Percentiles rank a stretch among this genome's conserved stretches.
Evolutionary conservation across 2,113 vertebrate genomes (phyloP).

Genomic region (Lepisosteus osseus): DNA sequence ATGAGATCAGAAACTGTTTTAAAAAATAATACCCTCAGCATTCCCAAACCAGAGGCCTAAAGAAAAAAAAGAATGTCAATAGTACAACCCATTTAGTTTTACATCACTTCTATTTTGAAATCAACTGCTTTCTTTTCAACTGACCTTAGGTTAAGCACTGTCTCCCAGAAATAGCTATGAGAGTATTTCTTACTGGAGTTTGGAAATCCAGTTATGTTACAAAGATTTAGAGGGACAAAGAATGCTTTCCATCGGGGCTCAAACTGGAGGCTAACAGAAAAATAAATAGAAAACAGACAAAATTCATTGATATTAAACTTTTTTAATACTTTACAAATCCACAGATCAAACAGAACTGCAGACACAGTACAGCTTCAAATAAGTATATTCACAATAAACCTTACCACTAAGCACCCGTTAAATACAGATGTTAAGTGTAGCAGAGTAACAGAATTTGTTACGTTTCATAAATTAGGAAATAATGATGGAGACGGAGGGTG

Average conservation of each 20-base stretch:
- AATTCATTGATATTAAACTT: no score
- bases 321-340: no score
- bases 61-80: neutral
- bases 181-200: conserved; percentile 3
- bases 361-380: no score
- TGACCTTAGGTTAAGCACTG: neutral
- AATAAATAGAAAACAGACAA: no score
- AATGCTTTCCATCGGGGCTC: conserved; percentile 7
- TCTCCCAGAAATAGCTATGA: neutral
- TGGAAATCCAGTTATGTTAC: conserved; percentile 8
- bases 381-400: no score
- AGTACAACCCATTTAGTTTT: neutral
- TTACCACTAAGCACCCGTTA: no score
- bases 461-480: no score
- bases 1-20: neutral
- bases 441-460: no score
- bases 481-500: no score
- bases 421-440: no score
- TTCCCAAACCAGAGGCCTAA: neutral
- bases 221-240: neutral
- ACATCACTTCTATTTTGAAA: conserved; percentile 10
- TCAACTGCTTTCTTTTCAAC: neutral
- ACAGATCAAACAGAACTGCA: no score
- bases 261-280: neutral
- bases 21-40: neutral